These are phyloP conservation scores for Australoheros scitulus DNA, from an alignment of 2,113 vertebrate genomes.

Conservation along the genomic window DNA sequence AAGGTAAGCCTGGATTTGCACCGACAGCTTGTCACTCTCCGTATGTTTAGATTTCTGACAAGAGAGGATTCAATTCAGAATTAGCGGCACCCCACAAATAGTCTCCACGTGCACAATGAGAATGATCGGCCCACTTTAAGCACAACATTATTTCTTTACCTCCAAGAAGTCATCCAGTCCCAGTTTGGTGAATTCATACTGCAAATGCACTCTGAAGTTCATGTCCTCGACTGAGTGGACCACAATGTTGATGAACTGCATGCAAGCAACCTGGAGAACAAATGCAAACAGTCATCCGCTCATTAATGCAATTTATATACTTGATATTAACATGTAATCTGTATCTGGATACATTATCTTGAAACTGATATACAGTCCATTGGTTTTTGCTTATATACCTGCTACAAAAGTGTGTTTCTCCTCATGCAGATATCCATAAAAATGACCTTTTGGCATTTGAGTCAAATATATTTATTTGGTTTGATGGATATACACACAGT, in stretches of 20 bases:
- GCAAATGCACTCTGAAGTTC: slow-evolving; percentile 97
- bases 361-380: neutral
- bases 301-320: neutral
- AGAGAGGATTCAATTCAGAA: neutral
- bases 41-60: slow-evolving; percentile 93
- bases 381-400: neutral
- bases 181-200: slow-evolving; percentile 96
- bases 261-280: slow-evolving; percentile 89
- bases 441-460: neutral
- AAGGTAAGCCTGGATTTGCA: slow-evolving; percentile 98
- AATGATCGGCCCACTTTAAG: neutral
- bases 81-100: neutral
- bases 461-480: neutral
- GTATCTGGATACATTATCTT: neutral
- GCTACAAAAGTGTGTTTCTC: neutral
- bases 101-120: rapidly evolving
- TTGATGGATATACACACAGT: neutral
- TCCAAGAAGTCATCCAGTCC: slow-evolving; percentile 95
- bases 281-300: neutral
- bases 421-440: neutral
- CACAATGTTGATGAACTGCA: slow-evolving; percentile 99
- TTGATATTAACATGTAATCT: neutral
- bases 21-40: slow-evolving; percentile 95
- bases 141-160: slow-evolving; percentile 69
- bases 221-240: slow-evolving; percentile 99